A percentile compares a stretch with the other conserved stretches of the same genome.
Conservation (phyloP, 2,797 vertebrate species). For the Amniataba percoides region DNA sequence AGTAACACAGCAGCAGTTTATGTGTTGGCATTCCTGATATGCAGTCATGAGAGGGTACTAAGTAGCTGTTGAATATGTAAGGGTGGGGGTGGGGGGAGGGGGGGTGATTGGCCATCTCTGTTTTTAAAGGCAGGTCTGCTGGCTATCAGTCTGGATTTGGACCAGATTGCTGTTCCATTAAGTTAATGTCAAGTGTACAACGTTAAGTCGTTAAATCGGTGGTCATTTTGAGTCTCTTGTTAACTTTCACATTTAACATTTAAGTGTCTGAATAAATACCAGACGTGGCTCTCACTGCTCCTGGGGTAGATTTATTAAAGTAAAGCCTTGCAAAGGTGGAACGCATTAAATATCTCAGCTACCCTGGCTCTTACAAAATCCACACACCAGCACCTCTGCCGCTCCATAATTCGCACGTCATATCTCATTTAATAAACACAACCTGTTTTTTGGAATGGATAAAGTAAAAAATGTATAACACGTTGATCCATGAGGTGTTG, state of each 20-base stretch:
- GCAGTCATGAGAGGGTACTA: constrained; percentile 61
- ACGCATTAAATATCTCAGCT: constrained; percentile 22
- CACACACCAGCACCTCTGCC: not conserved
- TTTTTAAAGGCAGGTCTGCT: constrained; percentile 62
- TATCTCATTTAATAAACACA: not conserved
- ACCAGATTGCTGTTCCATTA: constrained; percentile 57
- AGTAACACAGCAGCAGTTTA: constrained; percentile 75
- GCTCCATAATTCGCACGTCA: not conserved
- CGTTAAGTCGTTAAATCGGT: constrained; percentile 36
- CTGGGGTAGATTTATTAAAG: constrained; percentile 30
- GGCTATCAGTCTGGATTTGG: constrained; percentile 57
- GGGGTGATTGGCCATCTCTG: constrained; percentile 34
- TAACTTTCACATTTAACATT: constrained; percentile 51
- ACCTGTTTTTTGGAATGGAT: not conserved
- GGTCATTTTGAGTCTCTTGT: constrained; percentile 48
- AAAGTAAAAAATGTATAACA: not conserved
- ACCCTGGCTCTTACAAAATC: not conserved
- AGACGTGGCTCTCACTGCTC: constrained; percentile 32
- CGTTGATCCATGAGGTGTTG: not conserved
- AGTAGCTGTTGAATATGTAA: constrained; percentile 77
- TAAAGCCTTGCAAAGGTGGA: constrained; percentile 18
- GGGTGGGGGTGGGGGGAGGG: not conserved
- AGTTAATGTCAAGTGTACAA: constrained; percentile 54
- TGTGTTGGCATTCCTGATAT: constrained; percentile 79
- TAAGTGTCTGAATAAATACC: constrained; percentile 48